Evolutionary conservation across 2,888 invertebrate species (phyloP), one percentile per base, ranked within the genome.

Genomic region (Scaptomyza polygonia): DNA sequence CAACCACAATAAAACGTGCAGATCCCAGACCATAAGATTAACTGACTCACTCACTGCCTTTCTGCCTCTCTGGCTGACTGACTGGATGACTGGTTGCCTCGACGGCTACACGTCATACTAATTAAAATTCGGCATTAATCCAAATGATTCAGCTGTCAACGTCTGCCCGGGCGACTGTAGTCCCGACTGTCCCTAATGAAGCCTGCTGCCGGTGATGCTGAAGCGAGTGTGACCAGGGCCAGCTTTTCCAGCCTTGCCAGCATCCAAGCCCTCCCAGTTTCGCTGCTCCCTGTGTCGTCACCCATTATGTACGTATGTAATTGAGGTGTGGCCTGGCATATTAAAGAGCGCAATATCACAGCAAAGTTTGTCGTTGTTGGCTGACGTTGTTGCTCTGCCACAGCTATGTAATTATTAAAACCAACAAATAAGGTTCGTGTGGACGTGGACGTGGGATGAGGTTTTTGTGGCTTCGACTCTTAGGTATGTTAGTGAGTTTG

Each of bases 111-210:
- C 77, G 82, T 82, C 78, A 80, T 80, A 82, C 80, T 89, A 88
- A 88, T 89, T 88, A 88, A 88, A 88, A 88, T 88, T 88, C 88
- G 78, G 80, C 80, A 88, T 79, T 87, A 89, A 88, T 87, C 89
- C 89, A 78, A 82, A 87, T 86, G 89, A 88, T 86, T 88, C 88
- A 86, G 86, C 89, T 82, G 74, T 79, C 87, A 84, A 67, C 79
- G 70, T 65, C 62, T 51, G 42, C 56, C 54, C 71, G 14, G 36
- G 34, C 8, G 53, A 34, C 42, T 18, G 58, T 70, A 62, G 49
- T 30, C 36, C n/a, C n/a, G n/a, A n/a, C 14, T 44, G 55, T 43
- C 49, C 72, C 56, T 59, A 69, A 64, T 64, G 62, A 49, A 58
- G 43, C 64, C 43, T 42, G 61, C 52, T 54, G 45, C 43, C 42